A percentile compares a stretch with the other conserved stretches of the same genome.
Evolutionary conservation across 2,888 invertebrate species (phyloP).

Genomic region (Scrobipalpa atriplicella): DNA sequence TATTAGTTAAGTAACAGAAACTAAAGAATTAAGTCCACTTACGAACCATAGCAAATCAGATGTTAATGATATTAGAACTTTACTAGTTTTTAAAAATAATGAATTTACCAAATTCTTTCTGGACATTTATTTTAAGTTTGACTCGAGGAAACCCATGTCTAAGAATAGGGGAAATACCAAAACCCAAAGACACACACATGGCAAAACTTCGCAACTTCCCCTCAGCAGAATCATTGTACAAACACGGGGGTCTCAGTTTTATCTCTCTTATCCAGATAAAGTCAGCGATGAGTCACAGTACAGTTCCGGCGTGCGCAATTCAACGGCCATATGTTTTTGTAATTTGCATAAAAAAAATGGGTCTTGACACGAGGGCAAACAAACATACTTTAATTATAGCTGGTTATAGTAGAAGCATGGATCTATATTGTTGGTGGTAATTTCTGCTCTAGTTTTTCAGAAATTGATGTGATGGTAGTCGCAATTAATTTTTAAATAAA

Average conservation of each 20-base stretch:
- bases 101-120: background rate
- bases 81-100: background rate
- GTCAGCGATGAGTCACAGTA: conserved; percentile 61
- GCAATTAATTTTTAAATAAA: background rate
- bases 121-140: too few species aligned
- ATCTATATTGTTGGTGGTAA: too few species aligned
- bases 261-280: conserved; percentile 68
- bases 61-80: too few species aligned
- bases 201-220: conserved; percentile 17
- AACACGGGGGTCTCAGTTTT: conserved; percentile 53
- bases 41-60: too few species aligned
- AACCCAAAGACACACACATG: conserved; percentile 11
- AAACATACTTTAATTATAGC: conserved; percentile 9
- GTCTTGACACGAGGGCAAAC: conserved; percentile 44
- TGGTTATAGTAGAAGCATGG: too few species aligned
- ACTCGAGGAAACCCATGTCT: background rate
- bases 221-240: conserved; percentile 42
- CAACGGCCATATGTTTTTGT: conserved; percentile 71
- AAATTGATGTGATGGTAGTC: background rate
- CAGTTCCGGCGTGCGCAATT: conserved; percentile 52
- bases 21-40: too few species aligned
- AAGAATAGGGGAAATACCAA: background rate
- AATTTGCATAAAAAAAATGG: conserved; percentile 68
- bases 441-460: too few species aligned
- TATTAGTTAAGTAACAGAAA: background rate